phyloP scores from a whole-genome alignment of 2,113 vertebrate genomes.

The Silurus meridionalis region DNA sequence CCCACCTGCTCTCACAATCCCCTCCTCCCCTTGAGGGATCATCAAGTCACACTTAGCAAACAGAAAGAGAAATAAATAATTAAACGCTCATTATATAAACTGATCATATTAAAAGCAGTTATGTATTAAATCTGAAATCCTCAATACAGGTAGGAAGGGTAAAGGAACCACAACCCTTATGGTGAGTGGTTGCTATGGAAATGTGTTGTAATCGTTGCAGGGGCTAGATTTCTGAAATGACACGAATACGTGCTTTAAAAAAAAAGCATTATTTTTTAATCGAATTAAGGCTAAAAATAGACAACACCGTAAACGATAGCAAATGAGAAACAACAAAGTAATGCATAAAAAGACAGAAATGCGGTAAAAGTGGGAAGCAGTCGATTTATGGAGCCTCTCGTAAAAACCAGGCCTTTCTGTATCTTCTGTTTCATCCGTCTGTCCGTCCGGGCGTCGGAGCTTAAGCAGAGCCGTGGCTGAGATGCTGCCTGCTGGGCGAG shows the following conservation, averaged over 20 bases:
- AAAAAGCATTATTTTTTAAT: not conserved
- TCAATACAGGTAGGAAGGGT: slow-evolving; percentile 23
- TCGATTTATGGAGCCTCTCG: not conserved
- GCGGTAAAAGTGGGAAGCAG: slow-evolving; percentile 30
- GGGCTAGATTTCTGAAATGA: not conserved
- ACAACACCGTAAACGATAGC: not conserved
- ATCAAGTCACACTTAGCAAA: slow-evolving; percentile 42
- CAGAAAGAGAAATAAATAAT: not conserved
- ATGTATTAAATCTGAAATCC: not conserved
- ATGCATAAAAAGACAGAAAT: not conserved
- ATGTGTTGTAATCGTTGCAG: not conserved
- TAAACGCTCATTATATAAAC: not conserved
- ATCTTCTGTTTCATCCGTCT: not conserved
- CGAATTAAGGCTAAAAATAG: not conserved
- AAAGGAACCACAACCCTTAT: not conserved
- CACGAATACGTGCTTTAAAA: not conserved
- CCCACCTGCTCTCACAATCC: slow-evolving; percentile 44
- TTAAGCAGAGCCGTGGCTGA: not conserved
- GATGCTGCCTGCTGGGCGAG: not conserved
- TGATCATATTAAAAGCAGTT: too few species aligned
- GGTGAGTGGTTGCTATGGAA: slow-evolving; percentile 20
- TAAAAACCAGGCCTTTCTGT: slow-evolving; percentile 51
- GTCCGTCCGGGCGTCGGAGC: not conserved
- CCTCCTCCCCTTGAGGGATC: slow-evolving; percentile 52
- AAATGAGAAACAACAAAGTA: not conserved